Evolutionary conservation across 1,140 invertebrate species (phyloP).

Genomic region (Limonius californicus): DNA sequence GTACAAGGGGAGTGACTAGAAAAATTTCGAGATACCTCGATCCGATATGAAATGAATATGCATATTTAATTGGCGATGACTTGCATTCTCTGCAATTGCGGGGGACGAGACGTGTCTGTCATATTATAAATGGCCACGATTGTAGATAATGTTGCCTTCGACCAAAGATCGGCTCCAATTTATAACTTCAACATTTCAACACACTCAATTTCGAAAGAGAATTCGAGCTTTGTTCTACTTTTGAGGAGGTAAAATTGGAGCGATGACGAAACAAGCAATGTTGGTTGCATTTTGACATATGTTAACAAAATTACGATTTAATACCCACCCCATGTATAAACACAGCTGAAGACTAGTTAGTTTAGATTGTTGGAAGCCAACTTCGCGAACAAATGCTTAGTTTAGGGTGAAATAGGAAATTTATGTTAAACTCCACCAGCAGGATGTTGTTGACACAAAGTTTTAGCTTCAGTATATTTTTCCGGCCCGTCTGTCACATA

Average conservation of each 20-base stretch:
- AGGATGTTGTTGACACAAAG: slow-evolving; percentile 36
- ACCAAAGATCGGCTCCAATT: no score
- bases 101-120: no score
- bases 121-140: no score
- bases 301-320: slow-evolving; percentile 30
- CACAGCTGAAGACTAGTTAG: slow-evolving; percentile 31
- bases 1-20: no score
- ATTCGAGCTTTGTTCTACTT: background rate
- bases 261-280: background rate
- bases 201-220: background rate
- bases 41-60: no score
- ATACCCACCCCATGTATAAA: slow-evolving; percentile 26
- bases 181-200: background rate
- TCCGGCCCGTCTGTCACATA: slow-evolving; percentile 20
- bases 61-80: no score
- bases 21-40: no score
- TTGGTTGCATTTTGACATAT: background rate
- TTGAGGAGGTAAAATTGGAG: background rate
- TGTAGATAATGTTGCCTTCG: no score
- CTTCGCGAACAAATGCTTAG: slow-evolving; percentile 37
- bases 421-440: slow-evolving; percentile 34
- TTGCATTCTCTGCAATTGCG: no score
- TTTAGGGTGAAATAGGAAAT: slow-evolving; percentile 37
- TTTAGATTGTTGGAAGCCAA: slow-evolving; percentile 29
- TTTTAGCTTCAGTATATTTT: slow-evolving; percentile 33